A percentile compares a stretch with the other conserved stretches of the same genome.
Conservation (phyloP, 2,797 vertebrate species). For the Notamacropus eugenii region DNA sequence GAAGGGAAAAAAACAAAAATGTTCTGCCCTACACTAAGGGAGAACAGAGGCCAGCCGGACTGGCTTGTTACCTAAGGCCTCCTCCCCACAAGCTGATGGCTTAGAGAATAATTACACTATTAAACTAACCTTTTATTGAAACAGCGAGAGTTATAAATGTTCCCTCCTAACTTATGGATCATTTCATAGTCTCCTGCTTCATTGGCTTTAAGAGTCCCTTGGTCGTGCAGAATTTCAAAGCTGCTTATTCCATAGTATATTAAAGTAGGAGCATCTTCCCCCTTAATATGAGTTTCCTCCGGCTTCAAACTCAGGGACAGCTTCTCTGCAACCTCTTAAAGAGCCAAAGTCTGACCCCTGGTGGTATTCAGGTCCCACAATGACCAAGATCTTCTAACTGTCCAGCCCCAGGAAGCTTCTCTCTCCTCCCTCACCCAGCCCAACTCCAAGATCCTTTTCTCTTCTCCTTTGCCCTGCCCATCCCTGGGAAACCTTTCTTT, state of each 20-base stretch:
- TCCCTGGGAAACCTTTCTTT: neutral
- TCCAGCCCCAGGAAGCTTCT: neutral
- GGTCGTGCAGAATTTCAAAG: conserved; percentile 75
- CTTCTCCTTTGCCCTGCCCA: too few species aligned
- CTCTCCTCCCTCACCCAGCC: neutral
- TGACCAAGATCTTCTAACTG: conserved; percentile 1
- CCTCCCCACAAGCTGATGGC: neutral
- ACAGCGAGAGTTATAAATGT: conserved; percentile 70
- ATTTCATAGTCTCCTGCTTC: conserved; percentile 74
- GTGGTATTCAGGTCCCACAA: conserved; percentile 48
- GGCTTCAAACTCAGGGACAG: conserved; percentile 68
- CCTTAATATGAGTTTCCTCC: conserved; percentile 68
- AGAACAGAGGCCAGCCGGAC: neutral
- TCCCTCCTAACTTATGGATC: conserved; percentile 62
- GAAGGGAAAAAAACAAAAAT: neutral
- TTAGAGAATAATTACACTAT: conserved; percentile 36
- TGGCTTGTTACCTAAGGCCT: neutral
- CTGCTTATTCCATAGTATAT: conserved; percentile 73
- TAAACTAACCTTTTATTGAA: conserved; percentile 65
- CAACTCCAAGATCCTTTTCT: rapidly evolving
- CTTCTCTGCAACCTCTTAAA: conserved; percentile 54
- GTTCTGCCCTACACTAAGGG: neutral
- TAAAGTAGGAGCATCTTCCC: conserved; percentile 76
- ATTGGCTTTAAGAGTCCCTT: conserved; percentile 77
- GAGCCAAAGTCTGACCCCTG: conserved; percentile 72